phyloP scores from a whole-genome alignment of 2,888 invertebrate genomes.

The Corbicula japonica region DNA sequence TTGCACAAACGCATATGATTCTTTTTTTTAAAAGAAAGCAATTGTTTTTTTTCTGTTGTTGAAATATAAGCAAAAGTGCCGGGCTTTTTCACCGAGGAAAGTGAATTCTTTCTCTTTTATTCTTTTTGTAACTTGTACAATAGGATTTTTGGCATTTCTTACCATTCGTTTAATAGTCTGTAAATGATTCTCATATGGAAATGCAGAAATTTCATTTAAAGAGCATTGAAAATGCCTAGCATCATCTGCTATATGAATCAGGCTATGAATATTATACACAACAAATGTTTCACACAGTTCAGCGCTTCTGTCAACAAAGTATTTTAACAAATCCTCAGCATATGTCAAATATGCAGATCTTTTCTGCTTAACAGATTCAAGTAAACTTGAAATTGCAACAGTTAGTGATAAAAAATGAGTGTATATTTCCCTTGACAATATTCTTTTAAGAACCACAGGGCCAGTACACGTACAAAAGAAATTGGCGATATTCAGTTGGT shows the following conservation, averaged over 20 bases:
- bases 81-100: too few species aligned
- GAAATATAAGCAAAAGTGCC: too few species aligned
- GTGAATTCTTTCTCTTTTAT: slow-evolving; percentile 2
- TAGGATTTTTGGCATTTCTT: slow-evolving; percentile 22
- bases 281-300: slow-evolving; percentile 7
- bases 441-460: slow-evolving; percentile 1
- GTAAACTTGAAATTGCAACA: slow-evolving; percentile 15
- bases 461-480: slow-evolving; percentile 31
- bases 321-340: not conserved
- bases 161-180: slow-evolving; percentile 6
- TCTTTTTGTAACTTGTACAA: slow-evolving; percentile 24
- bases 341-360: slow-evolving; percentile 9
- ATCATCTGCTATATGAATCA: slow-evolving; percentile 23
- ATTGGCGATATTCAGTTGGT: slow-evolving; percentile 29
- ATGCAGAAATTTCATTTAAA: slow-evolving; percentile 23
- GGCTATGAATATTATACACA: slow-evolving; percentile 25
- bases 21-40: slow-evolving; percentile 2
- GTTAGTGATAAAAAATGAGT: slow-evolving; percentile 15
- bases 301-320: slow-evolving; percentile 20
- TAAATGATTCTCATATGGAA: slow-evolving; percentile 27
- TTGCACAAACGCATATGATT: slow-evolving; percentile 8
- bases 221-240: slow-evolving; percentile 7
- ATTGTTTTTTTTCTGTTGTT: not conserved
- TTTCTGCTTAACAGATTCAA: not conserved
- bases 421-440: slow-evolving; percentile 6